A percentile compares a stretch with the other conserved stretches of the same genome.
phyloP scores from a whole-genome alignment of 1,140 invertebrate species.

The Leptinotarsa defecta region DNA sequence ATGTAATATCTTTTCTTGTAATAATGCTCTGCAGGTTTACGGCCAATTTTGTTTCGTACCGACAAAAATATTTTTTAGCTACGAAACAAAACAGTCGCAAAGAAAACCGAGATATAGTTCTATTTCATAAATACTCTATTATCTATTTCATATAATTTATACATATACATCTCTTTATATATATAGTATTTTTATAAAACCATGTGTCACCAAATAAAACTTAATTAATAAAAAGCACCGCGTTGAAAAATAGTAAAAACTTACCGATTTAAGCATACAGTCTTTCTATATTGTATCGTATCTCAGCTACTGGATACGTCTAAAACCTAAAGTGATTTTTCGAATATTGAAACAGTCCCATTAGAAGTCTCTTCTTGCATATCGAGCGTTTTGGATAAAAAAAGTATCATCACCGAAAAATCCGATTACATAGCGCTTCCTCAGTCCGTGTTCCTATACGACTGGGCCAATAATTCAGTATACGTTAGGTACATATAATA shows the following conservation, averaged over 20 bases:
- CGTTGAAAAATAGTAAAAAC: slow-evolving; percentile 51
- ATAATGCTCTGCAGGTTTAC: slow-evolving; percentile 12
- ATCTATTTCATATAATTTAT: slow-evolving; percentile 55
- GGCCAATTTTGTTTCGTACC: slow-evolving; percentile 23
- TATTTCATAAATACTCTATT: slow-evolving; percentile 55
- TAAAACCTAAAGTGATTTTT: slow-evolving; percentile 47
- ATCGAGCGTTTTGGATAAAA: too few relatives aligned
- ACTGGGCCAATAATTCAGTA: slow-evolving; percentile 35
- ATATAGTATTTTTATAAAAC: slow-evolving; percentile 53
- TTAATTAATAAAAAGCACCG: slow-evolving; percentile 50
- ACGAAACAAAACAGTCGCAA: slow-evolving; percentile 27
- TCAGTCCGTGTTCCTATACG: too few relatives aligned
- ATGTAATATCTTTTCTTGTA: slow-evolving; percentile 42
- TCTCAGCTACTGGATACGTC: slow-evolving; percentile 39
- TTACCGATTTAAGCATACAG: slow-evolving; percentile 51
- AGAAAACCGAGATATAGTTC: slow-evolving; percentile 49
- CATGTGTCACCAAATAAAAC: slow-evolving; percentile 55
- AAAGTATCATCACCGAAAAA: too few relatives aligned
- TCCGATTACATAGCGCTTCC: too few relatives aligned
- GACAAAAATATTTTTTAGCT: slow-evolving; percentile 25
- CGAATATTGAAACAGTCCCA: slow-evolving; percentile 9
- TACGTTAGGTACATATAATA: slow-evolving; percentile 26
- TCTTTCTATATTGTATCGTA: slow-evolving; percentile 52
- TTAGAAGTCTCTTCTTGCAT: not conserved
- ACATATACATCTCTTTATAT: slow-evolving; percentile 54